Evolutionary conservation across 2,113 vertebrate genomes (phyloP).

Genomic region (Dasypus novemcinctus): DNA sequence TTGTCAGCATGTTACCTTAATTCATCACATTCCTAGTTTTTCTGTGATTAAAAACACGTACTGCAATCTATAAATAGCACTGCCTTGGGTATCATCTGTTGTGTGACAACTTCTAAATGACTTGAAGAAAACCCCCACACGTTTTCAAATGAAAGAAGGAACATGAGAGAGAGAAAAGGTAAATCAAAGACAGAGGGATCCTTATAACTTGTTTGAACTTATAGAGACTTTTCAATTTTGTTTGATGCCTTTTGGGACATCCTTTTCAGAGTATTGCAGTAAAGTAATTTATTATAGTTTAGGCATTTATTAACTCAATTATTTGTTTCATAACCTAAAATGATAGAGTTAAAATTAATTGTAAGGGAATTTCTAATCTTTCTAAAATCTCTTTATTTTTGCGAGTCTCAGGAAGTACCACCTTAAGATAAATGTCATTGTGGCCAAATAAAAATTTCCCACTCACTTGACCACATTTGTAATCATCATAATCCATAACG

Average conservation of each 20-base stretch:
- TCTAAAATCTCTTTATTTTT: not conserved
- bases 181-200: not conserved
- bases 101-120: not conserved
- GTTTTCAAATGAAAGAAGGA: not conserved
- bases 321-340: not conserved
- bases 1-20: not conserved
- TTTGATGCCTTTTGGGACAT: not conserved
- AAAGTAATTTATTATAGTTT: not conserved
- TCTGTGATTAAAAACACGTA: slow-evolving; percentile 3
- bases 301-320: not conserved
- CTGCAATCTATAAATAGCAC: not conserved
- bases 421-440: not conserved
- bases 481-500: not conserved
- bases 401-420: not conserved
- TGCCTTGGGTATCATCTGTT: not conserved
- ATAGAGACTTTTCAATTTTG: not conserved
- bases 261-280: not conserved
- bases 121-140: not conserved
- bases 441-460: not conserved
- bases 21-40: not conserved
- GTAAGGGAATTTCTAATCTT: not conserved
- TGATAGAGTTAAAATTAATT: not conserved
- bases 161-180: not conserved
- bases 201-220: not conserved
- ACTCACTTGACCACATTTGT: not conserved